phyloP scores from a whole-genome alignment of 2,888 invertebrate species.

The Dryococelus australis region DNA sequence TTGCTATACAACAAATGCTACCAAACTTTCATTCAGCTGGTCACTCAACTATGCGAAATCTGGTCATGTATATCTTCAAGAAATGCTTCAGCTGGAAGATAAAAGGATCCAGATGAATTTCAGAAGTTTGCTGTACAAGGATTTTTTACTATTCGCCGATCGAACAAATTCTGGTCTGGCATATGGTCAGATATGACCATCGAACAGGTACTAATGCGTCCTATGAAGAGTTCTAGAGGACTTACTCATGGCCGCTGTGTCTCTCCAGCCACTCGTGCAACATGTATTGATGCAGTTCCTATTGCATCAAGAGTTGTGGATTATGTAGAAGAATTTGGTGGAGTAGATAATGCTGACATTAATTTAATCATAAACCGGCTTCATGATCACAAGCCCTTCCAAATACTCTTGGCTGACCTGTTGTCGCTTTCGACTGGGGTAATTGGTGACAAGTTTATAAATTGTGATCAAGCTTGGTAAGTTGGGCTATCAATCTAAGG shows the following conservation, averaged over 20 bases:
- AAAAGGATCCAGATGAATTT: conserved; percentile 16
- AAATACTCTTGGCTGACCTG: background rate
- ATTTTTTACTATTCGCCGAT: conserved; percentile 7
- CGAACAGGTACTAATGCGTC: conserved; percentile 8
- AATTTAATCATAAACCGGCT: background rate
- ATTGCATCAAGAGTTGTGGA: background rate
- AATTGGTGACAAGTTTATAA: background rate
- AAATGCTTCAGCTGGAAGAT: background rate
- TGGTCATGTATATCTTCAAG: conserved; percentile 16
- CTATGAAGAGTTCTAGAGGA: conserved; percentile 2
- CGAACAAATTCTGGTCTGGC: background rate
- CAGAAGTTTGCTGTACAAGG: background rate
- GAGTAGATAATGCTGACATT: background rate
- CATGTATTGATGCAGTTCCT: background rate
- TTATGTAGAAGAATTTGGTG: background rate
- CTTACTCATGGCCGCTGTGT: background rate
- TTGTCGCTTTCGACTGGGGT: background rate
- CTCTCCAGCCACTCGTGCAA: conserved; percentile 3
- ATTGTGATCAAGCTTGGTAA: background rate
- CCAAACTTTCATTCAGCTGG: too few relatives aligned
- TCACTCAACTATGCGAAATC: background rate
- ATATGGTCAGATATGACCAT: too few relatives aligned
- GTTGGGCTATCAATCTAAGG: background rate
- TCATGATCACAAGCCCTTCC: background rate
- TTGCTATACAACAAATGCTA: too few relatives aligned